A percentile compares a stretch with the other conserved stretches of the same genome.
Conservation (phyloP, 2,797 vertebrate species). For the Phataginus tricuspis region DNA sequence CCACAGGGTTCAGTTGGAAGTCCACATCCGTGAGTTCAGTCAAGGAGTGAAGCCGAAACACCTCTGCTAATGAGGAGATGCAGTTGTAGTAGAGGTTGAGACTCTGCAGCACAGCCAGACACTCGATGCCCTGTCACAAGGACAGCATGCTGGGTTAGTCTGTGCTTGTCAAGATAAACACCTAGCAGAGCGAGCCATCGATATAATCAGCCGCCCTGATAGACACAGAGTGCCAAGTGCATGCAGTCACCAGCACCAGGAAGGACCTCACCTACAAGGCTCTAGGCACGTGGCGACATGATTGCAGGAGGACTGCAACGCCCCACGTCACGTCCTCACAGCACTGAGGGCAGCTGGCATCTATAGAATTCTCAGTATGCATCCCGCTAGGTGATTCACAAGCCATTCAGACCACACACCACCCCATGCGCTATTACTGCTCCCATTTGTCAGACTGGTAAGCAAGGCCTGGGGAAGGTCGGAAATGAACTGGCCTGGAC, state of each 20-base stretch:
- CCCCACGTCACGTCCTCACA: not conserved
- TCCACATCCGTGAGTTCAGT: constrained; percentile 88
- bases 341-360: too few relatives aligned
- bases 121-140: constrained; percentile 87
- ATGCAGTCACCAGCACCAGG: too few relatives aligned
- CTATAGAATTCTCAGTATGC: fast-evolving
- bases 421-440: fast-evolving
- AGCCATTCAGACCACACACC: not conserved
- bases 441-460: not conserved
- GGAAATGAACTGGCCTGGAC: not conserved
- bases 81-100: constrained; percentile 92
- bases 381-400: not conserved
- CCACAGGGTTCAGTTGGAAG: constrained; percentile 90
- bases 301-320: too few relatives aligned
- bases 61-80: constrained; percentile 87
- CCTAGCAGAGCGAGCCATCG: not conserved
- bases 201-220: not conserved
- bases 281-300: too few relatives aligned
- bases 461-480: not conserved
- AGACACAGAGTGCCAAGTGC: not conserved
- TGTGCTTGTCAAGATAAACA: not conserved
- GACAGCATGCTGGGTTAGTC: not conserved
- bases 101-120: constrained; percentile 88
- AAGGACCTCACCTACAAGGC: too few relatives aligned
- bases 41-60: constrained; percentile 86